Evolutionary conservation across 2,797 vertebrate genomes (phyloP).

Genomic region (Emys orbicularis): DNA sequence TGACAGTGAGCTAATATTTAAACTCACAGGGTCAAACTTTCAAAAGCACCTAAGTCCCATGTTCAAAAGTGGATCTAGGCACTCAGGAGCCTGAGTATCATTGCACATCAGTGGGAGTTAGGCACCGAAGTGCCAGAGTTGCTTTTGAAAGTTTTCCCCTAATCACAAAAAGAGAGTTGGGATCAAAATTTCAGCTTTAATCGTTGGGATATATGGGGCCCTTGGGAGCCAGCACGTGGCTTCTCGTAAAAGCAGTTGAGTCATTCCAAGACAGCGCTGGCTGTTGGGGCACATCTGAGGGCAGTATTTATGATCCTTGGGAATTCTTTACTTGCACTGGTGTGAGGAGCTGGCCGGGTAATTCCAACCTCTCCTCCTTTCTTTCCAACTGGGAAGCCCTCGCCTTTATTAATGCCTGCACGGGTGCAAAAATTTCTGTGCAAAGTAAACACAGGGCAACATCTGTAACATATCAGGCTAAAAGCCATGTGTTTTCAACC

Average conservation of each 20-base stretch:
- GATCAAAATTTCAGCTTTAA: not conserved
- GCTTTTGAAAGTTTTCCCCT: not conserved
- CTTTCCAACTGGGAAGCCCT: not conserved
- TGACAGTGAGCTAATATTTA: not conserved
- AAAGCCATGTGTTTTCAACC: slow-evolving; percentile 68
- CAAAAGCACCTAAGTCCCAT: not conserved
- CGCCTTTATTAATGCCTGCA: not conserved
- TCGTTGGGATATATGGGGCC: not conserved
- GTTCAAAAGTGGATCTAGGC: rapidly evolving
- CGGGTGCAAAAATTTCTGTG: slow-evolving; percentile 35
- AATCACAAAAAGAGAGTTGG: not conserved
- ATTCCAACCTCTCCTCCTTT: not conserved
- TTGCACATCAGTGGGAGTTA: not conserved
- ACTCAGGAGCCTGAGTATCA: not conserved
- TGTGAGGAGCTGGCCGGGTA: not conserved
- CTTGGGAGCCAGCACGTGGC: not conserved
- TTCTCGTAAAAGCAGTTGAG: not conserved
- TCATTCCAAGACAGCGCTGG: not conserved
- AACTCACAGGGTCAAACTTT: not conserved
- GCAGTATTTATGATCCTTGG: not conserved
- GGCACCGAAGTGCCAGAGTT: not conserved
- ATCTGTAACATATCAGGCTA: slow-evolving; percentile 47
- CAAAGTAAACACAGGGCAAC: slow-evolving; percentile 22
- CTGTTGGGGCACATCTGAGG: not conserved
- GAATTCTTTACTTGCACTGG: not conserved